Conservation (phyloP, 2,113 vertebrate genomes). For the Phycodurus eques region DNA sequence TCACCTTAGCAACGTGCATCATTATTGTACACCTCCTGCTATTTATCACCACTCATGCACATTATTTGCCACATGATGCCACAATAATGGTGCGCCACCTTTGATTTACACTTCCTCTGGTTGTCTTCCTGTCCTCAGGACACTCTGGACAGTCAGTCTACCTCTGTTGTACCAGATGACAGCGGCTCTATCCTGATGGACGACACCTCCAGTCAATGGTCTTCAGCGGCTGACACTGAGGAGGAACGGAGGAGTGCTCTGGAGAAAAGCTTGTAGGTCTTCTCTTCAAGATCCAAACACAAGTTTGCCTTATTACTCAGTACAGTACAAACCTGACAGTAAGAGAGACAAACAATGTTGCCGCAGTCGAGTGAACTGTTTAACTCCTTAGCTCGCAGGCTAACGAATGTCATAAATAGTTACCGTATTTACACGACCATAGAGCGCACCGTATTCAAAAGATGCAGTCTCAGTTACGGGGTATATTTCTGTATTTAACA, state of each 20-base stretch:
- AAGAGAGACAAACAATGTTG: no score
- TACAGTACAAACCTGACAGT: no score
- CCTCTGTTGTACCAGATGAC: conserved; percentile 66
- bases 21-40: conserved; percentile 42
- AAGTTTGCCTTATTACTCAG: background rate
- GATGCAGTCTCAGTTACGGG: no score
- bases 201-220: conserved; percentile 77
- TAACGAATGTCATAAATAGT: no score
- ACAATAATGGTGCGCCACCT: conserved; percentile 19
- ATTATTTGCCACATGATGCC: conserved; percentile 33
- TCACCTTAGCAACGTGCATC: conserved; percentile 64
- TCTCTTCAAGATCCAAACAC: background rate
- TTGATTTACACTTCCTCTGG: conserved; percentile 35
- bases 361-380: background rate
- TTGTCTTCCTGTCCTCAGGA: conserved; percentile 38
- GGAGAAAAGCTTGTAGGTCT: conserved; percentile 90
- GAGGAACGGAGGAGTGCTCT: conserved; percentile 81
- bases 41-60: conserved; percentile 37
- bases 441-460: no score
- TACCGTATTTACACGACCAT: no score
- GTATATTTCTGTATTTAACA: no score
- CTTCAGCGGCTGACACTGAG: conserved; percentile 74
- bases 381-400: background rate
- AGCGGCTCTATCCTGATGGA: conserved; percentile 70
- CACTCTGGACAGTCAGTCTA: conserved; percentile 61